Percentiles rank a stretch among this genome's conserved stretches.
Evolutionary conservation across 2,888 invertebrate species (phyloP).

Genomic region (Lathronympha strigana): DNA sequence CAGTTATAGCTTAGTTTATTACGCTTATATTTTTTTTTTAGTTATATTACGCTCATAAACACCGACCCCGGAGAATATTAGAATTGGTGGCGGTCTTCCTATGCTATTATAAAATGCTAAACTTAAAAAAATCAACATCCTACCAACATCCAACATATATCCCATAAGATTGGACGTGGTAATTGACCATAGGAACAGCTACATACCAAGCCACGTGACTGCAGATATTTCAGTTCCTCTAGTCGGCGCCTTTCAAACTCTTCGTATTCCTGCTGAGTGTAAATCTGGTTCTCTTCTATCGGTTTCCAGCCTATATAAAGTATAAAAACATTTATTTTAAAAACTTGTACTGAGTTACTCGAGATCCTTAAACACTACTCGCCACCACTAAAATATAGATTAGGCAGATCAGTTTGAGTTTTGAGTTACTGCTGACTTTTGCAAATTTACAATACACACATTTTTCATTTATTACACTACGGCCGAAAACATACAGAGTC

Average conservation of each 20-base stretch:
- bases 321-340: not conserved
- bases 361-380: too few relatives aligned
- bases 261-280: slow-evolving; percentile 92
- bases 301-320: slow-evolving; percentile 92
- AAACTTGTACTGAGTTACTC: not conserved
- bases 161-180: too few relatives aligned
- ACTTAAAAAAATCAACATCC: not conserved
- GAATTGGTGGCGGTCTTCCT: not conserved
- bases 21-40: too few relatives aligned
- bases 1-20: not conserved
- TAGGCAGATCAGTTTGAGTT: too few relatives aligned
- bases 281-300: slow-evolving; percentile 93
- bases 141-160: too few relatives aligned
- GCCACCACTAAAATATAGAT: too few relatives aligned
- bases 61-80: not conserved
- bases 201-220: slow-evolving; percentile 87
- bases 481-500: too few relatives aligned
- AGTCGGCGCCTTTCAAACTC: slow-evolving; percentile 87
- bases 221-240: slow-evolving; percentile 86
- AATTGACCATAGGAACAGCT: not conserved
- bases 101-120: not conserved
- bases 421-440: too few relatives aligned
- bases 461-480: too few relatives aligned
- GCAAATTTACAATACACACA: too few relatives aligned
- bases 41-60: not conserved